Evolutionary conservation across 2,797 vertebrate genomes (phyloP), one percentile per base, ranked within the genome.

Genomic region (Lepilemur ruficaudatus): DNA sequence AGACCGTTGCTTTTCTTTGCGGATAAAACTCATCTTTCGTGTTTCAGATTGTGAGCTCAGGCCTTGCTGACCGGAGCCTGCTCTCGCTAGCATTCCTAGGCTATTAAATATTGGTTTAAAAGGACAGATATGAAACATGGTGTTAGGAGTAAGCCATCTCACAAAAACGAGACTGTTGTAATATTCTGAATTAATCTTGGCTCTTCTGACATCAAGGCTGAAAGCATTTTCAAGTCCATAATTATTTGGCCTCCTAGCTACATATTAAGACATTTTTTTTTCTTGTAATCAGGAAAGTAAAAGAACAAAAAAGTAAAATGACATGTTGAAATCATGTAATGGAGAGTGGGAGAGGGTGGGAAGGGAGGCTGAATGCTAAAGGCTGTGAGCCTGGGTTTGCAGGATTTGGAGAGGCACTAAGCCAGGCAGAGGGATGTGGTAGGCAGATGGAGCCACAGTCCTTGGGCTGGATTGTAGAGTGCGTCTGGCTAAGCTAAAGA

Each of bases 51-150:
- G 46, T 10, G 14, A 84, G 35, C 35, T 23, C 67, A 91, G 63
- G 4, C 25, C 79, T 55, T 79, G 55, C 20, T 87, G 86, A 92
- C 43, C 32, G 50, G 81, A 79, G 46, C 73, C 28, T 85, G 35
- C 43, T 79, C 80, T 93, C 8, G 1, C 85, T 83, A 61, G 73
- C 83, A 87, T 95, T 91, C 83, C 75, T 83, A 43, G 80, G 11
- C 43, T 92, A 65, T 73, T 88, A 96, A 93, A 91, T 95, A 89
- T 89, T 96, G 95, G 93, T 94, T 91, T 96, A 80, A 93, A 93
- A 80, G 41, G 57, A 86, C 50, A 75, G 67, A 43, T 63, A 61
- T 6, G 87, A 94, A 93, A 55, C 48, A 28, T 35, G 72, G 38
- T 72, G 23, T 89, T 83, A 93, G 55, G 52, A 80, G 59, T 65